These are phyloP conservation scores for Sweltsa coloradensis DNA, from an alignment of 1,140 invertebrate genomes.

Conservation along the genomic window DNA sequence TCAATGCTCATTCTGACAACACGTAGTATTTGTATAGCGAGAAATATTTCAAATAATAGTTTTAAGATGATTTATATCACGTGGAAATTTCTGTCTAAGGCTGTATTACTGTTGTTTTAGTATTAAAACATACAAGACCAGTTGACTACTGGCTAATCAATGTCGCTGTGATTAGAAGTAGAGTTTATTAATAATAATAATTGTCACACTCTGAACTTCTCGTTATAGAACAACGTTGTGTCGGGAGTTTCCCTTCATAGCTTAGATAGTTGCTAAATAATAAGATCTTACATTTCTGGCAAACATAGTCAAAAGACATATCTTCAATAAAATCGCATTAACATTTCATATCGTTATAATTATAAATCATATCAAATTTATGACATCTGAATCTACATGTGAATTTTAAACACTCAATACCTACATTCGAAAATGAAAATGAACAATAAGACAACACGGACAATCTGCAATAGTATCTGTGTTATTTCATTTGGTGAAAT, in stretches of 20 bases:
- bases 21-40: constrained; percentile 3
- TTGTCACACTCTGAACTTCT: too few species aligned
- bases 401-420: background rate
- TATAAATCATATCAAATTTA: too few species aligned
- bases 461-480: constrained; percentile 5
- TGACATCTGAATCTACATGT: too few species aligned
- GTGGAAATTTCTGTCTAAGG: constrained; percentile 13
- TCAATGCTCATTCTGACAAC: constrained; percentile 9
- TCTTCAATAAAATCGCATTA: too few species aligned
- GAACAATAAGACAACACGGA: constrained; percentile 2
- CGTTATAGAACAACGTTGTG: too few species aligned
- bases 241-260: too few species aligned
- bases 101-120: constrained; percentile 13
- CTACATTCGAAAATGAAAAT: background rate
- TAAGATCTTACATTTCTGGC: too few species aligned
- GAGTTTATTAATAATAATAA: too few species aligned
- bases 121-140: constrained; percentile 6
- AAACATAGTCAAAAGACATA: too few species aligned
- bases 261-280: too few species aligned
- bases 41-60: constrained; percentile 1
- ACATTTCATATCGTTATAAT: too few species aligned
- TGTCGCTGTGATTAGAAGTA: constrained; percentile 14
- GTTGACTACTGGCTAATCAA: constrained; percentile 7
- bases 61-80: constrained; percentile 9
- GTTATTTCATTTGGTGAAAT: constrained; percentile 6